Evolutionary conservation across 2,797 vertebrate species (phyloP).

Genomic region (Danio kyathit): DNA sequence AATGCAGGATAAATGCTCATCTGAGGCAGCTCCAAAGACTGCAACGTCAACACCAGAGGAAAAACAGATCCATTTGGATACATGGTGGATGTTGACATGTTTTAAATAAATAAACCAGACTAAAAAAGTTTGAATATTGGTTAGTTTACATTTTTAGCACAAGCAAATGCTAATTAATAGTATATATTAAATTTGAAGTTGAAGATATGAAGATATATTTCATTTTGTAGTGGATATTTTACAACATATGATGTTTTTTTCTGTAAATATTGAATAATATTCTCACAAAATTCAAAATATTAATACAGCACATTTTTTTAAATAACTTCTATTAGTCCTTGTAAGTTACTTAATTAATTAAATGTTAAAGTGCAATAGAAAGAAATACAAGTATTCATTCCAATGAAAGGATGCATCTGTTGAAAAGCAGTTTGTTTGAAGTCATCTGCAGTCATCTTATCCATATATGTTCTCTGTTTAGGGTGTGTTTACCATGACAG

Average conservation of each 20-base stretch:
- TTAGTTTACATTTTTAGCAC: background rate
- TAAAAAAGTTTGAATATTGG: background rate
- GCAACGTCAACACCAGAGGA: constrained; percentile 54
- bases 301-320: background rate
- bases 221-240: too few relatives aligned
- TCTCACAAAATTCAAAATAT: background rate
- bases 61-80: constrained; percentile 40
- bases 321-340: background rate
- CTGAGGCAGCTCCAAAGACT: constrained; percentile 57
- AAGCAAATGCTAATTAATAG: background rate
- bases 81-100: constrained; percentile 26
- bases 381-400: background rate
- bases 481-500: background rate
- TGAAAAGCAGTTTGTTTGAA: background rate
- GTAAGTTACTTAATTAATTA: background rate
- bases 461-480: constrained; percentile 5
- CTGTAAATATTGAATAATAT: too few relatives aligned
- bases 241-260: background rate
- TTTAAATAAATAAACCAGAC: background rate
- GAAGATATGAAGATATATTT: background rate
- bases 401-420: background rate
- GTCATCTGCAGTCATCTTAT: background rate
- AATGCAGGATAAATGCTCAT: constrained; percentile 65
- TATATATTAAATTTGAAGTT: background rate
- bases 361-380: background rate